Percentiles rank a stretch among this genome's conserved stretches.
phyloP scores from a whole-genome alignment of 2,888 invertebrate species.

The Euzophera pinguis region DNA sequence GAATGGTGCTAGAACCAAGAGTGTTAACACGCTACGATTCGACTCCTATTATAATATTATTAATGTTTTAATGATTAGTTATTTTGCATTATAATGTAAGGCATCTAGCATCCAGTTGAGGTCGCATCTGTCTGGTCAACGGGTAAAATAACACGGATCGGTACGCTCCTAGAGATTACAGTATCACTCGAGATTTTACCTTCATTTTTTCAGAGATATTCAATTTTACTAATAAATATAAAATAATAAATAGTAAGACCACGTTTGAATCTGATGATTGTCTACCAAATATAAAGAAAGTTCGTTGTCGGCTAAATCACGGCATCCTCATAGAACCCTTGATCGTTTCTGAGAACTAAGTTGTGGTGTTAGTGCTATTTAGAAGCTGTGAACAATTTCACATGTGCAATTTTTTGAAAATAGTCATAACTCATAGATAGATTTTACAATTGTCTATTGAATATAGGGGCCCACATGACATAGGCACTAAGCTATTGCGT shows the following conservation, averaged over 20 bases:
- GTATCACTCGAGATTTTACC: conserved; percentile 77
- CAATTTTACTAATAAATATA: conserved; percentile 68
- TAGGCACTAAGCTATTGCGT: conserved; percentile 61
- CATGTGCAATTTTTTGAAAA: conserved; percentile 78
- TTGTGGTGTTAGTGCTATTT: conserved; percentile 64
- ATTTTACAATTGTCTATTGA: conserved; percentile 76
- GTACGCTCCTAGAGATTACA: conserved; percentile 69
- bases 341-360: conserved; percentile 53
- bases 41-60: conserved; percentile 77
- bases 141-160: conserved; percentile 50
- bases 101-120: conserved; percentile 74
- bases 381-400: conserved; percentile 78
- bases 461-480: conserved; percentile 74
- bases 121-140: conserved; percentile 63
- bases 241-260: conserved; percentile 54
- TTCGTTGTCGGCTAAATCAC: conserved; percentile 46
- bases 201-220: conserved; percentile 68
- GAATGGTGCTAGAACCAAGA: conserved; percentile 81
- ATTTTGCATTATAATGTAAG: conserved; percentile 71
- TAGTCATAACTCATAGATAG: conserved; percentile 79
- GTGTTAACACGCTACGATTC: conserved; percentile 80
- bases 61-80: conserved; percentile 75
- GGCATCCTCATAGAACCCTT: conserved; percentile 50
- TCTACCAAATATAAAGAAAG: conserved; percentile 60
- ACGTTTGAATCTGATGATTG: conserved; percentile 63